These are phyloP conservation scores for Lithobius niger DNA, from an alignment of 1,140 invertebrate genomes.

Conservation along the genomic window DNA sequence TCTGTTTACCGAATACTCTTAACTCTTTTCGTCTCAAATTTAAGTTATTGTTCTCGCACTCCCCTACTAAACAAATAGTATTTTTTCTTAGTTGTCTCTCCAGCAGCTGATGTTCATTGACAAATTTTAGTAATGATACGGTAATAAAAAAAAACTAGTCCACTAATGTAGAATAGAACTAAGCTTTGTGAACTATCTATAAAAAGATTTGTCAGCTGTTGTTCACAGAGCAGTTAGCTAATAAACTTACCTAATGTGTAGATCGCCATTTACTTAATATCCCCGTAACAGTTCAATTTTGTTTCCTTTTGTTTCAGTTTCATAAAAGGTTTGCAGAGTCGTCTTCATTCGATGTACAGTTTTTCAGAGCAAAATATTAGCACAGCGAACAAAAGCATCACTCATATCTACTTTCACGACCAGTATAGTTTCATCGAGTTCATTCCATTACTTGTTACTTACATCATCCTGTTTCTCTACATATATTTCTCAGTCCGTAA, in stretches of 20 bases:
- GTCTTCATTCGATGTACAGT: slow-evolving; percentile 54
- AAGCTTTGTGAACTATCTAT: neutral
- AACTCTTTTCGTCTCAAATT: too few species aligned
- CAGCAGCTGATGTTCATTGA: too few species aligned
- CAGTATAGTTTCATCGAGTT: slow-evolving; percentile 76
- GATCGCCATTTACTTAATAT: neutral
- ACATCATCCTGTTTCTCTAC: slow-evolving; percentile 74
- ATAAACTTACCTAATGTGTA: neutral
- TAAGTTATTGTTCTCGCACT: too few species aligned
- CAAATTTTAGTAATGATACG: neutral
- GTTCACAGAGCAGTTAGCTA: neutral
- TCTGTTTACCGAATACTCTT: too few species aligned
- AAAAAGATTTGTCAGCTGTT: neutral
- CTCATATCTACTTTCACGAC: slow-evolving; percentile 71
- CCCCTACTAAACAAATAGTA: too few species aligned
- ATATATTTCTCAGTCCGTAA: slow-evolving; percentile 90
- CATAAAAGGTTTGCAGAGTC: slow-evolving; percentile 52
- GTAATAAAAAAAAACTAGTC: neutral
- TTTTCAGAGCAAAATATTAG: slow-evolving; percentile 40
- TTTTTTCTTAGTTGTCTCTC: too few species aligned
- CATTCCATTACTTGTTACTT: slow-evolving; percentile 66
- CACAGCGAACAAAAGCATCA: slow-evolving; percentile 20
- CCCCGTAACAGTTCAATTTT: slow-evolving; percentile 9
- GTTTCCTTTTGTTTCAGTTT: slow-evolving; percentile 45
- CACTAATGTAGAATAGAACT: neutral